phyloP scores from a whole-genome alignment of 2,113 vertebrate genomes.

The Microcebus lehilahytsara region DNA sequence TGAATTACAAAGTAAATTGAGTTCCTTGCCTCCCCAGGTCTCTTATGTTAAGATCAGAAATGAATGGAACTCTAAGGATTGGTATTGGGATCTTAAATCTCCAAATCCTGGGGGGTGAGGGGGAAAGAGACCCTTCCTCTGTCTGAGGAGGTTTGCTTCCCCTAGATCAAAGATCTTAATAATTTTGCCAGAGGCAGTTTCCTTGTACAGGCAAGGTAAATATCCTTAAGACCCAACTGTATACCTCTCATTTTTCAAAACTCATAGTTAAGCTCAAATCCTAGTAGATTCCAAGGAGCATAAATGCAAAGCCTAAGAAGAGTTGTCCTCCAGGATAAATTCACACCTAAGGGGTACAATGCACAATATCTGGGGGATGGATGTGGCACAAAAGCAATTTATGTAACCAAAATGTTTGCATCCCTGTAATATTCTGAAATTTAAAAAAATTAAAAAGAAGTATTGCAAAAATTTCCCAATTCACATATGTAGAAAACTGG shows the following conservation, averaged over 20 bases:
- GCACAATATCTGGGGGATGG: no score
- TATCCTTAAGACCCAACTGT: background rate
- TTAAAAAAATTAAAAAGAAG: background rate
- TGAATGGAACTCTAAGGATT: background rate
- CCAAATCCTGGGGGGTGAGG: background rate
- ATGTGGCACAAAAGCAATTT: no score
- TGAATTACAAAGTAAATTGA: background rate
- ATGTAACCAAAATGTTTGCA: no score
- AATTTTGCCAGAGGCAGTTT: background rate
- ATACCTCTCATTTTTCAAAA: background rate
- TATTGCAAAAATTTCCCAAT: background rate
- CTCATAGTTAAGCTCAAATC: background rate
- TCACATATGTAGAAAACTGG: background rate
- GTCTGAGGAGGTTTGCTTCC: background rate
- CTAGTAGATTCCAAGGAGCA: background rate
- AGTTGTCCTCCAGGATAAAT: no score
- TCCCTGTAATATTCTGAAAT: no score
- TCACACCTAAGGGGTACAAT: no score
- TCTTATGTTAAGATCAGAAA: background rate
- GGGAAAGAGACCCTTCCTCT: no score
- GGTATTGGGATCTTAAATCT: background rate
- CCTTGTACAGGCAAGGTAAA: background rate
- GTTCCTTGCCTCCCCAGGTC: background rate
- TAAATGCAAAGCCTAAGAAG: background rate
- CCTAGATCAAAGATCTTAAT: background rate